Evolutionary conservation across 2,113 vertebrate species (phyloP).

Genomic region (Progne subis): DNA sequence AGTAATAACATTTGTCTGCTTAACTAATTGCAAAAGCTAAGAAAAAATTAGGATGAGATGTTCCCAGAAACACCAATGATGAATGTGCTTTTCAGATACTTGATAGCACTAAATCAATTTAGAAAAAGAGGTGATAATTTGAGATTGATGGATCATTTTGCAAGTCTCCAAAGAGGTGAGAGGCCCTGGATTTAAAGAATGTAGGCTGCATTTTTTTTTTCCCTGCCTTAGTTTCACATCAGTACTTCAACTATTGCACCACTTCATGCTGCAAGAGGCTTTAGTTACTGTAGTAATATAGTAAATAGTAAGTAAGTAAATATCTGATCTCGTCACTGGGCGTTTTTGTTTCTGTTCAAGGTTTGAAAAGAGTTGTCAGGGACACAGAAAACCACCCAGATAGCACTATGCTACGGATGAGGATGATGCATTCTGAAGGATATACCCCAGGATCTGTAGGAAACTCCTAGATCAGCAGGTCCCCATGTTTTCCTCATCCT

Average conservation of each 20-base stretch:
- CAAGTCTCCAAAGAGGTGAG: not conserved
- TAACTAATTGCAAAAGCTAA: not conserved
- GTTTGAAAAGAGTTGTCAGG: not conserved
- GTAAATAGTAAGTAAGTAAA: not conserved
- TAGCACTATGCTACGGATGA: not conserved
- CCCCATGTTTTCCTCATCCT: not conserved
- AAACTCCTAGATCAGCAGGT: not conserved
- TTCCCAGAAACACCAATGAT: not conserved
- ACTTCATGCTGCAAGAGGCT: not conserved
- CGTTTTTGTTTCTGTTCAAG: not conserved
- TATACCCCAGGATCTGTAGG: not conserved
- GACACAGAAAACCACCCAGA: not conserved
- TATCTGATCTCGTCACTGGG: not conserved
- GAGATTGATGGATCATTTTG: not conserved
- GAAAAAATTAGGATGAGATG: not conserved
- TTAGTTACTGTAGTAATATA: not conserved
- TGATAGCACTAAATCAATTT: not conserved
- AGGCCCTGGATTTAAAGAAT: not conserved
- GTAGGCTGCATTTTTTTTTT: not conserved
- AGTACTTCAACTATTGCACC: not conserved
- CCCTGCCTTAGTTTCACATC: not conserved
- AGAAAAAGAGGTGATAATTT: not conserved
- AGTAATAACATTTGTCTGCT: not conserved
- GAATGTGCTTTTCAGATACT: not conserved
- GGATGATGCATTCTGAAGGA: accelerated